Evolutionary conservation across 2,888 invertebrate species (phyloP).

Genomic region (Lamellibrachia columna): DNA sequence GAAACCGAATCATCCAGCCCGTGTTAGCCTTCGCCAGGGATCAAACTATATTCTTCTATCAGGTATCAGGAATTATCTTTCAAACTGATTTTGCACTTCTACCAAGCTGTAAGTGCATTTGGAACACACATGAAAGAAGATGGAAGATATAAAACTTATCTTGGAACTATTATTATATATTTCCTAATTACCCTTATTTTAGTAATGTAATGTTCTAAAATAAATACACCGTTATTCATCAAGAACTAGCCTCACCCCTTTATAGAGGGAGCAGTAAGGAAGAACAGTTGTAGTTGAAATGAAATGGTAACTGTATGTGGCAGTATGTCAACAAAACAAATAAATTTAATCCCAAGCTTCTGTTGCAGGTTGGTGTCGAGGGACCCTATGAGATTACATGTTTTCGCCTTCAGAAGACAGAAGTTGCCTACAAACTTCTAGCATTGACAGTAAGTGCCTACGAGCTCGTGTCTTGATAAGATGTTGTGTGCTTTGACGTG

Average conservation of each 20-base stretch:
- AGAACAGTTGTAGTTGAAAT: not conserved
- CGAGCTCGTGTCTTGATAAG: not conserved
- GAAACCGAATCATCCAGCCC: slow-evolving; percentile 75
- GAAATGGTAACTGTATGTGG: not conserved
- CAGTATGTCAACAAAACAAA: not conserved
- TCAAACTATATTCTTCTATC: slow-evolving; percentile 84
- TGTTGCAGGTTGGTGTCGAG: slow-evolving; percentile 57
- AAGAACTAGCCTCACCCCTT: too few relatives aligned
- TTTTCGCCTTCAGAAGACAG: slow-evolving; percentile 74
- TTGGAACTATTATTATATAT: not conserved
- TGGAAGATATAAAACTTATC: not conserved
- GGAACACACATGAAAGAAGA: not conserved
- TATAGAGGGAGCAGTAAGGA: not conserved
- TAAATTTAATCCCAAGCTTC: not conserved
- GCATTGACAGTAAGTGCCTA: slow-evolving; percentile 67
- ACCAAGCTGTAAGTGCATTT: not conserved
- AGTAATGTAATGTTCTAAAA: slow-evolving; percentile 1
- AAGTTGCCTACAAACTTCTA: slow-evolving; percentile 77
- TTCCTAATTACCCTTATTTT: not conserved
- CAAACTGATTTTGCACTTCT: not conserved
- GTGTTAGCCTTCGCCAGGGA: slow-evolving; percentile 90
- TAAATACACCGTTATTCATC: not conserved
- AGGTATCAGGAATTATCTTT: slow-evolving; percentile 66
- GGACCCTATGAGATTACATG: slow-evolving; percentile 60
- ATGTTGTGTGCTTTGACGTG: not conserved